These are phyloP conservation scores for Camponotus pennsylvanicus DNA, from an alignment of 1,140 invertebrate genomes.

Conservation along the genomic window DNA sequence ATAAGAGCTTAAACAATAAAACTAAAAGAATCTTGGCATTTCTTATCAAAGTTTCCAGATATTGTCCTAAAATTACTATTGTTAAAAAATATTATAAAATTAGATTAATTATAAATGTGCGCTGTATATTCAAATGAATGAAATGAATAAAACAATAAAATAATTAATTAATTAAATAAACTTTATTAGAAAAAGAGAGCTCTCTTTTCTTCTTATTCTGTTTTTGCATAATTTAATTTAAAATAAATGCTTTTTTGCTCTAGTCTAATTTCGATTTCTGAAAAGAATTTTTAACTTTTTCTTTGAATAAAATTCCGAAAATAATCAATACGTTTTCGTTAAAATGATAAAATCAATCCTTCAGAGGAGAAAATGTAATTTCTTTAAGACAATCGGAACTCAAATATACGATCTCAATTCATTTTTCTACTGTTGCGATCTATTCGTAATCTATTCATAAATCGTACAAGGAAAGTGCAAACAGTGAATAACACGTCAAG, in stretches of 20 bases:
- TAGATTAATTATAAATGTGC: background rate
- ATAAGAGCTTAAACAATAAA: background rate
- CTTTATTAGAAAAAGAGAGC: background rate
- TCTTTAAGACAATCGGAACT: too few relatives aligned
- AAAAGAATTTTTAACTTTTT: too few relatives aligned
- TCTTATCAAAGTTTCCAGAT: background rate
- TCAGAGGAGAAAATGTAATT: background rate
- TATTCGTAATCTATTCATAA: background rate
- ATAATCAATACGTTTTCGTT: background rate
- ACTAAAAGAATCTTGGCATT: background rate
- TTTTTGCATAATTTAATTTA: background rate
- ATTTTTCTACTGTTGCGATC: background rate
- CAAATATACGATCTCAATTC: background rate
- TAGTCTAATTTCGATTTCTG: background rate
- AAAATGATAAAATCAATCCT: background rate
- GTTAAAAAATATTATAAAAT: background rate
- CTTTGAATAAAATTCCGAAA: conserved; percentile 3
- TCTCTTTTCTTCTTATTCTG: background rate
- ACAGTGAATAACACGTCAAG: background rate
- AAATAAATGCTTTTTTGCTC: conserved; percentile 2
- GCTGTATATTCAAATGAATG: background rate
- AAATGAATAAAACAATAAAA: background rate
- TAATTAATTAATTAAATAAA: background rate
- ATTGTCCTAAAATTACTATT: background rate
- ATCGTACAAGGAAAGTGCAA: conserved; percentile 3